Percentiles rank a stretch among this genome's conserved stretches.
phyloP scores from a whole-genome alignment of 2,797 vertebrate species.

The Paratrypauchen microcephalus region DNA sequence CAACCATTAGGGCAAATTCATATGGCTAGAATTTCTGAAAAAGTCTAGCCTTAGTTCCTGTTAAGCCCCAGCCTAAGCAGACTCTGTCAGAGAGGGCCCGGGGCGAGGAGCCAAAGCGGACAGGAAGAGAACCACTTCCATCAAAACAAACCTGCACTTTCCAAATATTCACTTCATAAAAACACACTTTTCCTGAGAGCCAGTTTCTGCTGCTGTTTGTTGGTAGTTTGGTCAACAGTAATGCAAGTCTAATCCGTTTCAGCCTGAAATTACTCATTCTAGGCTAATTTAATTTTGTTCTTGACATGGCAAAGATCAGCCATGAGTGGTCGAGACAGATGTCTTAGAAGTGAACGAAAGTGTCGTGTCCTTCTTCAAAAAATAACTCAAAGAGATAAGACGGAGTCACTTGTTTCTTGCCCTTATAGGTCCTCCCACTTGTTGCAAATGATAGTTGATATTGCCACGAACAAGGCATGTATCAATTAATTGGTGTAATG shows the following conservation, averaged over 20 bases:
- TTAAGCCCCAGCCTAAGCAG: conserved; percentile 25
- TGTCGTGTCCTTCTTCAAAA: conserved; percentile 16
- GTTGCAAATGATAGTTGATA: not conserved
- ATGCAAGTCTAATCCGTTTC: conserved; percentile 33
- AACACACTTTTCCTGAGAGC: conserved; percentile 73
- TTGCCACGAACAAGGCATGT: not conserved
- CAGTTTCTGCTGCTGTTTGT: conserved; percentile 69
- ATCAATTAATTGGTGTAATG: not conserved
- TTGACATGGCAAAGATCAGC: conserved; percentile 37
- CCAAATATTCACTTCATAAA: conserved; percentile 62
- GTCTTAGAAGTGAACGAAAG: conserved; percentile 44
- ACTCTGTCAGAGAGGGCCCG: conserved; percentile 43
- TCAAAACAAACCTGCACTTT: conserved; percentile 71
- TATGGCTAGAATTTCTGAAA: not conserved
- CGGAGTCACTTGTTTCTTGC: conserved; percentile 38
- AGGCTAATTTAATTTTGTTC: not conserved
- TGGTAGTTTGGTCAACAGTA: conserved; percentile 59
- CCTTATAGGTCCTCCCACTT: not conserved
- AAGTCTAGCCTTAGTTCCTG: not conserved
- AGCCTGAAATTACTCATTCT: conserved; percentile 45
- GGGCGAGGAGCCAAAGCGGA: conserved; percentile 43
- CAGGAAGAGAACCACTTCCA: conserved; percentile 73
- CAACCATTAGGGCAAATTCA: not conserved
- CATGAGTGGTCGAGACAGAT: conserved; percentile 41
- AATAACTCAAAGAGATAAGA: conserved; percentile 51